Conservation (phyloP, 2,797 vertebrate species). For the Rhabdophis nuchalis region DNA sequence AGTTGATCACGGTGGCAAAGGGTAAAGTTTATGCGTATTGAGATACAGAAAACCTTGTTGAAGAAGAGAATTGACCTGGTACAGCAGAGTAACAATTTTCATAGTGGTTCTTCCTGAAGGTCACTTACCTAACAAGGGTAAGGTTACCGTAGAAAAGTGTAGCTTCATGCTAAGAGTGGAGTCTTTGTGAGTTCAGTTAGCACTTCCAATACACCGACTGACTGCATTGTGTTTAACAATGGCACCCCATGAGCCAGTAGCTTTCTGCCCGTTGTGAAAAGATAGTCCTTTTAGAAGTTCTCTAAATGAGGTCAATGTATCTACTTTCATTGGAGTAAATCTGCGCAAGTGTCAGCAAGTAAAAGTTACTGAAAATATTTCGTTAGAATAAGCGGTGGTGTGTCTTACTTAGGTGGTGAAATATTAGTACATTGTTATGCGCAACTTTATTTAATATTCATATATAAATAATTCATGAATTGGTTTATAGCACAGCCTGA, state of each 20-base stretch:
- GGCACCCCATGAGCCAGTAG: not conserved
- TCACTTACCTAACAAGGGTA: slow-evolving; percentile 12
- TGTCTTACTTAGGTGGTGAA: not conserved
- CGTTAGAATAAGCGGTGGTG: not conserved
- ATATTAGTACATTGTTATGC: not conserved
- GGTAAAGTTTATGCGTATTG: not conserved
- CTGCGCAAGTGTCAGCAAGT: not conserved
- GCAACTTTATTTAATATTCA: not conserved
- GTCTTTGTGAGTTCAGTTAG: not conserved
- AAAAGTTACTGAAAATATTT: not conserved
- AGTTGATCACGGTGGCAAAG: not conserved
- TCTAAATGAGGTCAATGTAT: not conserved
- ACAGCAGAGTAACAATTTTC: not conserved
- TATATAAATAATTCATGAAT: not conserved
- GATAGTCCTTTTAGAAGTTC: not conserved
- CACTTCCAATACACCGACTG: not conserved
- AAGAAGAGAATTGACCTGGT: not conserved
- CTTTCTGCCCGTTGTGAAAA: not conserved
- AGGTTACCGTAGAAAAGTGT: slow-evolving; percentile 2
- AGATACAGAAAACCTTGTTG: not conserved
- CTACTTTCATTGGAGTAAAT: not conserved
- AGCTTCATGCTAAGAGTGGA: not conserved
- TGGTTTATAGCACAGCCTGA: not conserved
- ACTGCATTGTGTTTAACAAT: not conserved
- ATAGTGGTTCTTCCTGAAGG: not conserved